Evolutionary conservation across 37 sponge, comb jelly and placozoan species (phyloP), one percentile per base, ranked within the genome.

Genomic region (Ianthella basta): DNA sequence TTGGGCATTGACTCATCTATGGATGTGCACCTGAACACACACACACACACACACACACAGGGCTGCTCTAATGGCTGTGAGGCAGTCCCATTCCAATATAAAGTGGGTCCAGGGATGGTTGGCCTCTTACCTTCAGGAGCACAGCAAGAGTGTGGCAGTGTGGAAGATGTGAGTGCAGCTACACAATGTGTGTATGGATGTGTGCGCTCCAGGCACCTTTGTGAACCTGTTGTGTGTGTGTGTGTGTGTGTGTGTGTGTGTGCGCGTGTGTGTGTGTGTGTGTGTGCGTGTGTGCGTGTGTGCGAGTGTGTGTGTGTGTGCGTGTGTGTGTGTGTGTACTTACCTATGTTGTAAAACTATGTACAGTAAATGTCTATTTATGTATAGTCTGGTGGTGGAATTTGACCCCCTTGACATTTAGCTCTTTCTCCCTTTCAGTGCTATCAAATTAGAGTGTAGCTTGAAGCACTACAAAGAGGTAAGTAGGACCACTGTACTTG

Each of bases 401-500:
- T n/a, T n/a, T n/a, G n/a, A n/a, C 63, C 27, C 63, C 3, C 14
- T 61, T 44, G 27, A 61, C 63, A 14, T 25, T 57, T 16, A 57
- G 13, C 39, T 60, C 33, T 32, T 57, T 25, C 36, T 24, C 8
- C 15, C 69, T 67, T 41, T 24, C 70, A 84, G 73, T 29, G 72
- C 72, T 19, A 72, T 72, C 25, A n/a, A 36, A 27, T 21, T 69
- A 30, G 84, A 84, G 39, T 23, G 38, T 10, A 55, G 36, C 54
- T 23, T 33, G 59, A 27, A 70, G 5, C 50, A 84, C 73, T 66
- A 33, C 50, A 33, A 33, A 72, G 85, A 85, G 77, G 85, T 77
- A 38, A 67, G 68, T 79, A n/a, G n/a, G n/a, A n/a, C n/a, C n/a
- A n/a, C n/a, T n/a, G n/a, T n/a, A n/a, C n/a, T n/a, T n/a, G n/a